These are phyloP conservation scores for Lasioglossum malachurum DNA, from an alignment of 2,888 invertebrate species.

Conservation along the genomic window DNA sequence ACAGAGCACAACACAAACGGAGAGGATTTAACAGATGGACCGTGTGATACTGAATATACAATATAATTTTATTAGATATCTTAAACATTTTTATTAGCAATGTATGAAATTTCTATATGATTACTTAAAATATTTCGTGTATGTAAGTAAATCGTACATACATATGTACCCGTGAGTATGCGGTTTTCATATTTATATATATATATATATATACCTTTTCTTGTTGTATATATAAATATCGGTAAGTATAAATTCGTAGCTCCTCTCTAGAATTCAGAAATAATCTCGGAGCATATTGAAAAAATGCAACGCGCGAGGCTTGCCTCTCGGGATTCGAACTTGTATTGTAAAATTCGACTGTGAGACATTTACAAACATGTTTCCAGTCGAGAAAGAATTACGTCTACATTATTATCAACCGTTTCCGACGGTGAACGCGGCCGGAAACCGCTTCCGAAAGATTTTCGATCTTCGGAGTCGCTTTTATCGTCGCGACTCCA, in stretches of 20 bases:
- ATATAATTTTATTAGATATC: slow-evolving; percentile 80
- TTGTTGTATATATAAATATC: slow-evolving; percentile 50
- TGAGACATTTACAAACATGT: neutral
- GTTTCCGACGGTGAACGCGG: neutral
- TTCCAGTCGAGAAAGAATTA: slow-evolving; percentile 20
- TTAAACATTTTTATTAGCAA: slow-evolving; percentile 79
- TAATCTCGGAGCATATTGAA: slow-evolving; percentile 42
- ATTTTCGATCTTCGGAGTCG: slow-evolving; percentile 11
- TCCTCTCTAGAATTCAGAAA: slow-evolving; percentile 39
- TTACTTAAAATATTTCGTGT: slow-evolving; percentile 78
- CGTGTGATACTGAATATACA: slow-evolving; percentile 78
- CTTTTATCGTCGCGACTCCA: neutral
- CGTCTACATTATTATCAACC: slow-evolving; percentile 33
- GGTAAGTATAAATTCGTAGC: slow-evolving; percentile 67
- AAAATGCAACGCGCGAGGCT: slow-evolving; percentile 51
- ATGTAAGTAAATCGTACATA: slow-evolving; percentile 67
- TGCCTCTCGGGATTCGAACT: slow-evolving; percentile 25
- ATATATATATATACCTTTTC: slow-evolving; percentile 49
- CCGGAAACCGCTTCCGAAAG: neutral
- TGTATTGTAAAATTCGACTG: slow-evolving; percentile 24
- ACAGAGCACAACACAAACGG: slow-evolving; percentile 12
- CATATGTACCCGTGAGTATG: slow-evolving; percentile 65
- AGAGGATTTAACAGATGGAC: slow-evolving; percentile 46
- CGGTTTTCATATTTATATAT: slow-evolving; percentile 66
- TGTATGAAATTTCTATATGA: slow-evolving; percentile 79